These are phyloP conservation scores for Rousettus leschenaultii DNA, from an alignment of 2,113 vertebrate species.

Conservation along the genomic window DNA sequence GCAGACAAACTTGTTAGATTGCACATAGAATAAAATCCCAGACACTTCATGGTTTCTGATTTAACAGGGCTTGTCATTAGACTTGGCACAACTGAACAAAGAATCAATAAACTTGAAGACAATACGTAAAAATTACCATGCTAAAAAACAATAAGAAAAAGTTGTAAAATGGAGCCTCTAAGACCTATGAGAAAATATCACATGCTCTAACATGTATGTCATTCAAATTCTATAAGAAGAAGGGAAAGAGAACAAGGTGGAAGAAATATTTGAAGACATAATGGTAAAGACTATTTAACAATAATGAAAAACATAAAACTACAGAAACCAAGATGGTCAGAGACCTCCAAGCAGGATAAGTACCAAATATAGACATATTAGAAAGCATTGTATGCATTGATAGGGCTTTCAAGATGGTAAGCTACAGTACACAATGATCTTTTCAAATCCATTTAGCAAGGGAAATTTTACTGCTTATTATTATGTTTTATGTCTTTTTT, in stretches of 20 bases:
- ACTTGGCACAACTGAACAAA: neutral
- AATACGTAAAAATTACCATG: neutral
- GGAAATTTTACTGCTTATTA: neutral
- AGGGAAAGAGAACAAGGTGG: neutral
- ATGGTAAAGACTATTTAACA: neutral
- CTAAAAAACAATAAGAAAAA: neutral
- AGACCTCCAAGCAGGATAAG: neutral
- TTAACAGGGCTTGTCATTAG: neutral
- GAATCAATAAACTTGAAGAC: neutral
- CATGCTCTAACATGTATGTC: neutral
- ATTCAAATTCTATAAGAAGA: neutral
- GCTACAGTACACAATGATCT: neutral
- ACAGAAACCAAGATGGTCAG: neutral
- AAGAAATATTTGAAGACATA: neutral
- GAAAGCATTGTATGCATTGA: neutral
- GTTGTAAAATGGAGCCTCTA: neutral
- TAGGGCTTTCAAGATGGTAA: neutral
- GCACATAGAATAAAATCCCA: neutral
- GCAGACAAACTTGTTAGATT: neutral
- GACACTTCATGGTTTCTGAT: neutral
- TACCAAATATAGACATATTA: neutral
- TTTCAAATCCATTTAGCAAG: neutral
- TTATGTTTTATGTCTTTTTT: neutral
- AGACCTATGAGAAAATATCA: neutral
- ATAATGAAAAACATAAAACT: neutral